Percentiles rank a stretch among this genome's conserved stretches.
Evolutionary conservation across 1,140 invertebrate genomes (phyloP).

Genomic region (Tetragonula clypearis): DNA sequence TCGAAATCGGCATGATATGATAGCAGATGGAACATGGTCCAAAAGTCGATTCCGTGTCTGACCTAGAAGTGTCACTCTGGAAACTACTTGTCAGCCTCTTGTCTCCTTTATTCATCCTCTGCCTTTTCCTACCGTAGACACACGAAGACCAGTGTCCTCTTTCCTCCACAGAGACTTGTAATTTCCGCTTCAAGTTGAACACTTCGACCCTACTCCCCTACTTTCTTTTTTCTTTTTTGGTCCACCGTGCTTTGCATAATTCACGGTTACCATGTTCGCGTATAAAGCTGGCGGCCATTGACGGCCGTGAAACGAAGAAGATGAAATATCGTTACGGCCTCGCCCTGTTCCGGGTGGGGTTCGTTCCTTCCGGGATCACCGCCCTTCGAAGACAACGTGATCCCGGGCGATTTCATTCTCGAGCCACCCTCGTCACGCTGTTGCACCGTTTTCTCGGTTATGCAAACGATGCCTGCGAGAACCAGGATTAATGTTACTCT

Average conservation of each 20-base stretch:
- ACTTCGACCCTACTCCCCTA: background rate
- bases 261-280: background rate
- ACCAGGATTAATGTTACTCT: constrained; percentile 61
- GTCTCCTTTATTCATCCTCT: background rate
- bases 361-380: constrained; percentile 2
- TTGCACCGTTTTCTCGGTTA: background rate
- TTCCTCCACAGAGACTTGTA: background rate
- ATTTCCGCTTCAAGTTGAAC: constrained; percentile 30
- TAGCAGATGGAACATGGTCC: background rate
- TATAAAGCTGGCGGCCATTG: constrained; percentile 8
- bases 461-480: constrained; percentile 34
- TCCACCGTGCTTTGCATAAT: constrained; percentile 29
- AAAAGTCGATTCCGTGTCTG: constrained; percentile 11
- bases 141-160: background rate
- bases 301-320: constrained; percentile 12
- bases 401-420: background rate
- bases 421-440: background rate
- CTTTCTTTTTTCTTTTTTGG: background rate
- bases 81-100: background rate
- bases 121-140: background rate
- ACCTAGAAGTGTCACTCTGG: constrained; percentile 20
- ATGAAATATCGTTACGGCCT: constrained; percentile 24
- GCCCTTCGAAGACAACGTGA: background rate
- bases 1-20: background rate
- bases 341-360: background rate